These are phyloP conservation scores for Desmodus rotundus DNA, from an alignment of 2,113 vertebrate species.

Conservation along the genomic window DNA sequence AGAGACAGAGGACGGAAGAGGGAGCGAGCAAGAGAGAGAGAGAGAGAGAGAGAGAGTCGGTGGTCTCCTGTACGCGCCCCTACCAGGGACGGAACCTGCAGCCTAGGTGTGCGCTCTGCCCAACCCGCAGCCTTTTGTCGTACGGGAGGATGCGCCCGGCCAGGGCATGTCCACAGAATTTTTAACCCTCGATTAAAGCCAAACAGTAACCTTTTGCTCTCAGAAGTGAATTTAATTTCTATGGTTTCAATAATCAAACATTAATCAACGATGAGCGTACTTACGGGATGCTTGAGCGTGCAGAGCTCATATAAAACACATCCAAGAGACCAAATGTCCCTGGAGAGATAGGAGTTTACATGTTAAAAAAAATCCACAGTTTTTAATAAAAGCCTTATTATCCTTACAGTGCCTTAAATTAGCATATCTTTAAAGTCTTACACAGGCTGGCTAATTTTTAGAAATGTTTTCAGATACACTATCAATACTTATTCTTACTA, in stretches of 20 bases:
- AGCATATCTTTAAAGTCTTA: background rate
- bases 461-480: background rate
- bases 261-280: slow-evolving; percentile 53
- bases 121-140: too few relatives aligned
- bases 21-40: too few relatives aligned
- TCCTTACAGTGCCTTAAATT: background rate
- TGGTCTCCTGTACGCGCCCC: too few relatives aligned
- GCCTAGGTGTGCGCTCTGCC: too few relatives aligned
- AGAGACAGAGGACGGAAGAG: too few relatives aligned
- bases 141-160: too few relatives aligned
- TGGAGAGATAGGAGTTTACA: slow-evolving; percentile 73
- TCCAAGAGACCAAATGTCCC: slow-evolving; percentile 94
- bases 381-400: background rate
- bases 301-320: slow-evolving; percentile 93
- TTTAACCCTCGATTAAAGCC: background rate
- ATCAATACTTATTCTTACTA: slow-evolving; percentile 4
- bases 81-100: too few relatives aligned
- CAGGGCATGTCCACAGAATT: background rate
- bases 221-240: slow-evolving; percentile 26
- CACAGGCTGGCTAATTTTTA: background rate
- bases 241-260: slow-evolving; percentile 9
- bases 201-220: slow-evolving; percentile 4
- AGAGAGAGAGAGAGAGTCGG: background rate
- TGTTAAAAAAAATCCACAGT: slow-evolving; percentile 3
- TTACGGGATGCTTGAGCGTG: slow-evolving; percentile 90